Conservation (phyloP, 37 sponge, comb jelly and placozoan species). For the Tethya wilhelma region DNA sequence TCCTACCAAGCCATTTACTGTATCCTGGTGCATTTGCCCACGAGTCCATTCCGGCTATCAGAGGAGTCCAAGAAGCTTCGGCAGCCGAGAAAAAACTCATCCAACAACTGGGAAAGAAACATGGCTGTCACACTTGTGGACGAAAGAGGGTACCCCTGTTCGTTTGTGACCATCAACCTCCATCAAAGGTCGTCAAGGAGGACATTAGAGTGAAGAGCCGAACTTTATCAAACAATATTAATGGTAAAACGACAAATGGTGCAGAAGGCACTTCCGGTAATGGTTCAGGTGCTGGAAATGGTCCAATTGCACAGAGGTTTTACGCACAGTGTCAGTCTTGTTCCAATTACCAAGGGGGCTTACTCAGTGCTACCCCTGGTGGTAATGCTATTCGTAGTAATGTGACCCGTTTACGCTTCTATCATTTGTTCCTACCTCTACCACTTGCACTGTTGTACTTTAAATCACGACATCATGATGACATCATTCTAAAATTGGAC, state of each 20-base stretch:
- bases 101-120: constrained; percentile 31
- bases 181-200: constrained; percentile 32
- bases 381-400: constrained; percentile 46
- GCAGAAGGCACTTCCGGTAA: not conserved
- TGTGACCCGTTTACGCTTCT: constrained; percentile 38
- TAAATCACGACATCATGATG: too few species aligned
- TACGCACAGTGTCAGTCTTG: constrained; percentile 79
- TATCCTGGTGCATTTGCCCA: constrained; percentile 76
- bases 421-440: constrained; percentile 76
- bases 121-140: constrained; percentile 86
- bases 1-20: constrained; percentile 71
- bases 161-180: constrained; percentile 79
- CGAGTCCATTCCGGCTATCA: constrained; percentile 58
- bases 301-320: constrained; percentile 36
- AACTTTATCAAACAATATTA: too few species aligned
- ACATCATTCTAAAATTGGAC: too few species aligned
- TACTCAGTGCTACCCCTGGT: constrained; percentile 4
- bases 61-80: constrained; percentile 24
- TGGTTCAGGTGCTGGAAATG: not conserved
- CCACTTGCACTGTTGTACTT: constrained; percentile 48
- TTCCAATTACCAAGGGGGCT: constrained; percentile 65
- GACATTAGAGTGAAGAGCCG: too few species aligned
- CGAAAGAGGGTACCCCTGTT: constrained; percentile 25
- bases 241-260: not conserved
- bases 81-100: constrained; percentile 38